These are phyloP conservation scores for Scaptomyza graminum DNA, from an alignment of 1,140 invertebrate species.

Conservation along the genomic window DNA sequence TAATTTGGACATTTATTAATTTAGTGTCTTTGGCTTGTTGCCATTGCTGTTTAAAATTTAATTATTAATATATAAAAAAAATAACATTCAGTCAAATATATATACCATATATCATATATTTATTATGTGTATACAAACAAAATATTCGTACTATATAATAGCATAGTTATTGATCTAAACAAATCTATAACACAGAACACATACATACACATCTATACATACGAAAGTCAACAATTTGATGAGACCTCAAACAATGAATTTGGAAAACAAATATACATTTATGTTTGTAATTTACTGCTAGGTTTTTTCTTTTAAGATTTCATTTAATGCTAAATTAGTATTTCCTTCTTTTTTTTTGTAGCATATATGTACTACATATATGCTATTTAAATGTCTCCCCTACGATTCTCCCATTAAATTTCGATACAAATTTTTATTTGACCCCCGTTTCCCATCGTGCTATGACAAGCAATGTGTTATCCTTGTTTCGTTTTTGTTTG, in stretches of 20 bases:
- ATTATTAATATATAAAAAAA: slow-evolving; percentile 75
- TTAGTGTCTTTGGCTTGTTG: slow-evolving; percentile 18
- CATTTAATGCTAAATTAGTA: neutral
- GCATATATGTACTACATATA: too few relatives aligned
- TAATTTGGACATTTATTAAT: slow-evolving; percentile 47
- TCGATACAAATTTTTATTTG: slow-evolving; percentile 8
- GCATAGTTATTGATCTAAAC: slow-evolving; percentile 30
- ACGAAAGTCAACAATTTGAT: slow-evolving; percentile 50
- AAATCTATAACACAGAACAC: slow-evolving; percentile 39
- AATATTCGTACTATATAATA: slow-evolving; percentile 30
- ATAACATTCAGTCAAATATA: slow-evolving; percentile 78
- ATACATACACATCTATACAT: slow-evolving; percentile 27
- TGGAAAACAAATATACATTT: neutral
- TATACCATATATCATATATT: slow-evolving; percentile 42
- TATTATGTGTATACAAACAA: slow-evolving; percentile 19
- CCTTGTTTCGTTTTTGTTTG: neutral
- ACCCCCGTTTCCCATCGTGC: slow-evolving; percentile 6
- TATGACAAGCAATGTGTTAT: slow-evolving; percentile 35
- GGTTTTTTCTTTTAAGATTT: neutral
- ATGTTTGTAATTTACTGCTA: slow-evolving; percentile 1
- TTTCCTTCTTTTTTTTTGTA: neutral
- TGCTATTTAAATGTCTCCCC: slow-evolving; percentile 15
- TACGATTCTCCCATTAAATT: slow-evolving; percentile 18
- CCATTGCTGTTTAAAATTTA: slow-evolving; percentile 57
- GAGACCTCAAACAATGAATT: slow-evolving; percentile 43